Percentiles rank a stretch among this genome's conserved stretches.
Evolutionary conservation across 2,888 invertebrate genomes (phyloP).

Genomic region (Laothoe populi): DNA sequence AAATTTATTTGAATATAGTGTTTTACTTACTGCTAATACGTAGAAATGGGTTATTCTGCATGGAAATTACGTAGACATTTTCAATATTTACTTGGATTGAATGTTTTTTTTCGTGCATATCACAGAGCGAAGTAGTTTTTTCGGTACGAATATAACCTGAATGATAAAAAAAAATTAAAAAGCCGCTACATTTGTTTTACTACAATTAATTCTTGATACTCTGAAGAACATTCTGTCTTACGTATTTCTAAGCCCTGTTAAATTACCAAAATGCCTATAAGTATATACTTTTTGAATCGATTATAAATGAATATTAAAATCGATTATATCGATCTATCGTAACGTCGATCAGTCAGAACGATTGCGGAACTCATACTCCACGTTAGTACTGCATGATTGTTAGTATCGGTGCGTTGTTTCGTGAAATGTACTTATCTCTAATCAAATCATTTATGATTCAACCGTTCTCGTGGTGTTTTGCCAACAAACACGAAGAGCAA

Average conservation of each 20-base stretch:
- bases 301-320: neutral
- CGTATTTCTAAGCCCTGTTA: neutral
- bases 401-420: conserved; percentile 14
- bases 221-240: no score
- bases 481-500: conserved; percentile 51
- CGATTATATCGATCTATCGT: neutral
- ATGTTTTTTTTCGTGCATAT: no score
- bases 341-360: neutral
- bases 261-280: no score
- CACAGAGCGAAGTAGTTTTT: neutral
- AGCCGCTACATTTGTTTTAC: no score
- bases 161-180: no score
- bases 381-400: neutral
- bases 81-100: neutral
- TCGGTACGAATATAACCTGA: no score
- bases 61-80: neutral
- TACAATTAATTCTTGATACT: no score
- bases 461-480: conserved; percentile 71
- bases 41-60: neutral
- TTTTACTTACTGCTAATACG: neutral
- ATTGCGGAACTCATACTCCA: neutral
- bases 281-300: neutral
- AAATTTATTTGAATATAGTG: neutral
- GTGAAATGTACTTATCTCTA: conserved; percentile 47
- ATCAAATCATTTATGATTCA: conserved; percentile 56